Percentiles rank a stretch among this genome's conserved stretches.
These are phyloP conservation scores for Psephotus haematonotus DNA, from an alignment of 2,113 vertebrate species.

Conservation along the genomic window DNA sequence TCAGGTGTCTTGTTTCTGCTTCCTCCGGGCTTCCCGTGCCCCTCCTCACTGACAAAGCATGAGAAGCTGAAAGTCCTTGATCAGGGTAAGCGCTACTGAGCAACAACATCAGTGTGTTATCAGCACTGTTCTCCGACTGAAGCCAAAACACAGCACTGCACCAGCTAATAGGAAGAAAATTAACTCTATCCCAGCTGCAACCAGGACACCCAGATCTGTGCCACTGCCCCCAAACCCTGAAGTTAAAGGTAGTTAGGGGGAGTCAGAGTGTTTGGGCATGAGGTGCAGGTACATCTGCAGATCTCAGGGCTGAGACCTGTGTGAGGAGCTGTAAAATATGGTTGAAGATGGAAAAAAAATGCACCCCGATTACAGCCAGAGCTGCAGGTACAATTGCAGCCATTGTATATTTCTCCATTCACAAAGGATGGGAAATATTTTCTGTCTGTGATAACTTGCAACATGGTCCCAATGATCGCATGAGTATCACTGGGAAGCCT, in stretches of 20 bases:
- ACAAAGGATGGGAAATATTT: neutral
- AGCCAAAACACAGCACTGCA: neutral
- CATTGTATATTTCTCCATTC: fast-evolving
- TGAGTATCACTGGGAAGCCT: neutral
- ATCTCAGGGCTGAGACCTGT: neutral
- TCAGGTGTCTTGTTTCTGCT: neutral
- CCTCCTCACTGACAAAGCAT: neutral
- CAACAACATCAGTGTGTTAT: neutral
- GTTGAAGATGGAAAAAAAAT: neutral
- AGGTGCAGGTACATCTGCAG: neutral
- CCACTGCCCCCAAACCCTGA: neutral
- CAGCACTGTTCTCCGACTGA: neutral
- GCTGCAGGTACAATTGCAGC: fast-evolving
- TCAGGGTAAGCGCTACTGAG: neutral
- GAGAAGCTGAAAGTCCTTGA: neutral
- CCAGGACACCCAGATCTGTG: neutral
- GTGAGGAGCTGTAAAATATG: neutral
- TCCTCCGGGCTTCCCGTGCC: neutral
- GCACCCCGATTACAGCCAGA: neutral
- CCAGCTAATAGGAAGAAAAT: neutral
- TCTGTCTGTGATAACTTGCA: neutral
- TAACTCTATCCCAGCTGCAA: neutral
- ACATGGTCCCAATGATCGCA: neutral
- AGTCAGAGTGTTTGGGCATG: neutral
- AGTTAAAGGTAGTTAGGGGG: neutral